Evolutionary conservation across 2,113 vertebrate genomes (phyloP), one percentile per base, ranked within the genome.

Genomic region (Phrynosoma platyrhinos): DNA sequence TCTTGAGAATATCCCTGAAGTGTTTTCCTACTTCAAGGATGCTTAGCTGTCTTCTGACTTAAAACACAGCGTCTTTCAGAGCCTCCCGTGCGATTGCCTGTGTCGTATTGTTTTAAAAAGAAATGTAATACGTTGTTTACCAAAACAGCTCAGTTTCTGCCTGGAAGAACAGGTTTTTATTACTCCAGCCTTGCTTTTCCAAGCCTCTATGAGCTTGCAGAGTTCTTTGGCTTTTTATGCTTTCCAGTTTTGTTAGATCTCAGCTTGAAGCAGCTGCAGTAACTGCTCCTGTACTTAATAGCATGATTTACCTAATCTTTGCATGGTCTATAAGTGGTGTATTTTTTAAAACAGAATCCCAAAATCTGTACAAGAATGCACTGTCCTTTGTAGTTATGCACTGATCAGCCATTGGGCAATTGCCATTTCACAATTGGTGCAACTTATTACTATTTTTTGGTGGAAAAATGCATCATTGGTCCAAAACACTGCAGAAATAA

Each of bases 121-220:
- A 79, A 86, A 86, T 25, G 13, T 68, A 79, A 68, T 78, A 68
- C 14, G 9, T 77, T 85, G 83, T 85, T 85, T 85, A 86, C 42
- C 58, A 68, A 86, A 86, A 86, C 84, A 76, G 53, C 72, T 85
- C 75, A 64, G n/a, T 86, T 86, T 47, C 77, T 80, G 78, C 77
- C 85, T 80, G 64, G 85, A 84, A 52, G 30, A 83, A 55, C 58
- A 68, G 72, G 47, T 90, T 92, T 14, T 83, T 4, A 47, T 71
- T 9, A 79, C n/a, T 2, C 12, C 9, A 9, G 21, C 1, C 6
- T 47, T 53, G 52, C 23, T 25, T 47, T 79, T 69, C 5, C 42
- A 20, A 76, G 16, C 16, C 36, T 36, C 23, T 81, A 58, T 79
- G 62, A 23, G 58, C 58, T 20, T 68, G 21, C 27, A 52, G 20